Evolutionary conservation across 2,888 invertebrate genomes (phyloP).

Genomic region (Pyrochroa serraticornis): DNA sequence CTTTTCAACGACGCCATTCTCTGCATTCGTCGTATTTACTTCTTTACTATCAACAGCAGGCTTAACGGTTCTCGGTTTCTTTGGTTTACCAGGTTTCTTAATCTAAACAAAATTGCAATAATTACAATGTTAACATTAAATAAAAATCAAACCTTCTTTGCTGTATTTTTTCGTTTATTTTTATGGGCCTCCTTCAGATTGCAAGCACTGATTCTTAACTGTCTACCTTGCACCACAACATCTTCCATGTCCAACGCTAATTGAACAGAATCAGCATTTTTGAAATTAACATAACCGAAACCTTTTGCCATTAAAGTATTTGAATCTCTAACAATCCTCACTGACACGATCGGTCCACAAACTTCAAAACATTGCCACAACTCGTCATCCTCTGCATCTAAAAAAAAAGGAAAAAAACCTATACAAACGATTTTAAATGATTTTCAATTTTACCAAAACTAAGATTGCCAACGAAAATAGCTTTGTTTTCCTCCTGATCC

Average conservation of each 20-base stretch:
- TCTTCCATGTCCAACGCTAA: constrained; percentile 70
- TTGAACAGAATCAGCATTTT: constrained; percentile 67
- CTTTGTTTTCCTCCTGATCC: constrained; percentile 64
- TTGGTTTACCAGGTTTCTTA: constrained; percentile 31
- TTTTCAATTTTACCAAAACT: constrained; percentile 64
- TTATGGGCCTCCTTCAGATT: constrained; percentile 50
- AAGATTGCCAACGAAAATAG: constrained; percentile 79
- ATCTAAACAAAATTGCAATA: constrained; percentile 30
- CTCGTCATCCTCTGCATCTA: constrained; percentile 71
- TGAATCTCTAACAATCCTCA: constrained; percentile 73
- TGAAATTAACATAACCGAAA: constrained; percentile 79
- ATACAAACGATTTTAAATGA: constrained; percentile 9
- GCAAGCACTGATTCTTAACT: constrained; percentile 65
- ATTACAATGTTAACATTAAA: not conserved
- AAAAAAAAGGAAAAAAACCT: constrained; percentile 21
- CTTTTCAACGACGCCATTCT: not conserved
- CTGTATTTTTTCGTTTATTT: constrained; percentile 37
- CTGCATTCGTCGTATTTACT: constrained; percentile 3
- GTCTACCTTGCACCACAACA: constrained; percentile 64
- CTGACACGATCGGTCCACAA: constrained; percentile 75
- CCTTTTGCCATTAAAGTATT: constrained; percentile 76
- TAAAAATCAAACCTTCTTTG: constrained; percentile 20
- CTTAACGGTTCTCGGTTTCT: constrained; percentile 11
- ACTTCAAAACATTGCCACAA: constrained; percentile 69
- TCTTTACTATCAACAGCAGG: constrained; percentile 7